Evolutionary conservation across 2,797 vertebrate genomes (phyloP).

Genomic region (Alfaro cultratus): DNA sequence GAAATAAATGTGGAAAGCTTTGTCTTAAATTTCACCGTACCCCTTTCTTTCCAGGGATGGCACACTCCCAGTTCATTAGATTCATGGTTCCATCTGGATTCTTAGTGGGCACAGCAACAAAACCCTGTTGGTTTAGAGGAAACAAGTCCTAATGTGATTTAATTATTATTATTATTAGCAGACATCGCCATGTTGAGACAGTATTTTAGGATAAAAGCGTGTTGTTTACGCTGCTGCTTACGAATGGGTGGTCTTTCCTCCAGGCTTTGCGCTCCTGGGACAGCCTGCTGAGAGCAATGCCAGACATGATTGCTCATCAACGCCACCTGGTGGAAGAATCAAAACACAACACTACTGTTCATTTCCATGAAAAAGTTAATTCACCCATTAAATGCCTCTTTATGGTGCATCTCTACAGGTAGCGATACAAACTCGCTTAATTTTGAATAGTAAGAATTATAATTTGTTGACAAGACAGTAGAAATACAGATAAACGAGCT

Average conservation of each 20-base stretch:
- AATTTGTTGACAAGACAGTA: neutral
- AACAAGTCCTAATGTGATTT: slow-evolving; percentile 11
- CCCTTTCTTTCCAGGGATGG: slow-evolving; percentile 83
- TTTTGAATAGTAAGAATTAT: neutral
- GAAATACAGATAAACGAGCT: neutral
- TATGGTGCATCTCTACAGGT: too few relatives aligned
- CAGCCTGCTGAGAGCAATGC: slow-evolving; percentile 83
- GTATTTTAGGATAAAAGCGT: neutral
- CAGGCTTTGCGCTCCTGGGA: slow-evolving; percentile 84
- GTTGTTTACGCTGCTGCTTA: slow-evolving; percentile 49
- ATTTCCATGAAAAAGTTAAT: slow-evolving; percentile 9
- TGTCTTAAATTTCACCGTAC: slow-evolving; percentile 54
- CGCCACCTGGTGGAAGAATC: slow-evolving; percentile 74
- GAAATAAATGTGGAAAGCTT: neutral
- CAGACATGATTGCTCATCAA: slow-evolving; percentile 83
- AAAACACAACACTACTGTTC: slow-evolving; percentile 34
- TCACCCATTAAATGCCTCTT: neutral
- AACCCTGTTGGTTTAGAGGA: slow-evolving; percentile 67
- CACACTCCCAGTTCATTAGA: slow-evolving; percentile 85
- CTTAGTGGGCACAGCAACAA: slow-evolving; percentile 84
- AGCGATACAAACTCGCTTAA: neutral
- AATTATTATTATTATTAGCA: neutral
- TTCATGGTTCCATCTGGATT: slow-evolving; percentile 84
- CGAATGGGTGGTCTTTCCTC: slow-evolving; percentile 83
- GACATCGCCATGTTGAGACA: neutral